Base-by-base conservation (phyloP, 2,888 invertebrate genomes). In the Phaonia tiefii region DNA sequence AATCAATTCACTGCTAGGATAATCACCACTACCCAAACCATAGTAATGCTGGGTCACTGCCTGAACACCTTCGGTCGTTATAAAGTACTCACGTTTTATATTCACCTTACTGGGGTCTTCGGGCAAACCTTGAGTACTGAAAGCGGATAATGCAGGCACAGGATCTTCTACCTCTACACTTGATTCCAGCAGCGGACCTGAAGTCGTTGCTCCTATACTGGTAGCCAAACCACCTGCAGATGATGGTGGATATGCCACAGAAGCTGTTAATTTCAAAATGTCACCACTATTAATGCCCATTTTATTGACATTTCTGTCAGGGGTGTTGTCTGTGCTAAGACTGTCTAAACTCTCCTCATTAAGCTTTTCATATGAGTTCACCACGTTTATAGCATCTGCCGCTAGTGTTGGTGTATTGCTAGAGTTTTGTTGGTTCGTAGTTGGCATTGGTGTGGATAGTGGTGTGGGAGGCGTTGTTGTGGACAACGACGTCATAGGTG, bases 51-150 rank as follows among this genome's bases (percentile, higher is more conserved):
- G 58, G 10, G 60, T 26, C 1, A 49, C 73, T 8, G n/a, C 22
- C 0, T 73, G 25, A 2, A 54, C 25, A 20, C 85, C 85, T 80
- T 89, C 88, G 0, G 87, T 88, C 37, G 89, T 88, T 26, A 83
- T 75, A 1, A 83, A 78, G 76, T 87, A 89, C 26, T 89, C 89
- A 15, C 89, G 78, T 63, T 89, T 89, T 31, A 89, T 89, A 81
- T 89, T 88, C 39, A 89, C 85, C 77, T 89, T 89, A 79, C 84
- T 87, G 42, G 89, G 86, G 85, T 89, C 89, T 67, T 84, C 84
- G 31, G 83, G 85, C 49, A 88, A 66, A 2, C 84, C 85, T 60
- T 91, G 91, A 3, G 91, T 91, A 13, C 91, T 92, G 69, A 92
- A 90, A 4, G 91, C 88, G 2, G 91, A 78, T 58, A 81, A 37